A percentile compares a stretch with the other conserved stretches of the same genome.
phyloP scores from a whole-genome alignment of 2,113 vertebrate species.

The Mormoops blainvillei region DNA sequence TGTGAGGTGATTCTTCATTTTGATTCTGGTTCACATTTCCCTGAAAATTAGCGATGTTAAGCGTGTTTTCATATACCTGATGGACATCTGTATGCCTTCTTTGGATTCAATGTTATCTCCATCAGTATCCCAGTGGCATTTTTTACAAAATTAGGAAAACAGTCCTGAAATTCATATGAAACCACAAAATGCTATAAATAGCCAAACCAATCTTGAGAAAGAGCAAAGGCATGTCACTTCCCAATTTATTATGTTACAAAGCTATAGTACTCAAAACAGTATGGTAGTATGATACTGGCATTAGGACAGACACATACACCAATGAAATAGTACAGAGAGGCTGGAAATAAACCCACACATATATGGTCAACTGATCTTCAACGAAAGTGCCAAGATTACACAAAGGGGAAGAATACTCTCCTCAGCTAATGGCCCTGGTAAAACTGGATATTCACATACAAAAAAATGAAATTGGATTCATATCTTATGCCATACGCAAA shows the following conservation, averaged over 20 bases:
- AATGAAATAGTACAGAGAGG: neutral
- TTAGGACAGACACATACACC: neutral
- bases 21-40: neutral
- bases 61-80: neutral
- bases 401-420: neutral
- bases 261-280: neutral
- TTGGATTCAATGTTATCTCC: neutral
- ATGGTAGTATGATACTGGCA: neutral
- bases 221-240: neutral
- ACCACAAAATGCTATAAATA: neutral
- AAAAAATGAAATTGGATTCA: neutral
- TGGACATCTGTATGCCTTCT: neutral
- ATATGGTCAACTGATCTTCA: neutral
- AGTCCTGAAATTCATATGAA: neutral
- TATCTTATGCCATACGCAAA: neutral
- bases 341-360: neutral
- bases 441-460: neutral
- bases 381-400: neutral
- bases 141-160: neutral
- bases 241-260: neutral
- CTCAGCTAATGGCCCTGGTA: neutral
- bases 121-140: neutral
- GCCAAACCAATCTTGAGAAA: neutral
- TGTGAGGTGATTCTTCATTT: neutral
- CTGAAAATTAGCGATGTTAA: neutral